These are phyloP conservation scores for Labrus mixtus DNA, from an alignment of 2,113 vertebrate genomes.

Conservation along the genomic window DNA sequence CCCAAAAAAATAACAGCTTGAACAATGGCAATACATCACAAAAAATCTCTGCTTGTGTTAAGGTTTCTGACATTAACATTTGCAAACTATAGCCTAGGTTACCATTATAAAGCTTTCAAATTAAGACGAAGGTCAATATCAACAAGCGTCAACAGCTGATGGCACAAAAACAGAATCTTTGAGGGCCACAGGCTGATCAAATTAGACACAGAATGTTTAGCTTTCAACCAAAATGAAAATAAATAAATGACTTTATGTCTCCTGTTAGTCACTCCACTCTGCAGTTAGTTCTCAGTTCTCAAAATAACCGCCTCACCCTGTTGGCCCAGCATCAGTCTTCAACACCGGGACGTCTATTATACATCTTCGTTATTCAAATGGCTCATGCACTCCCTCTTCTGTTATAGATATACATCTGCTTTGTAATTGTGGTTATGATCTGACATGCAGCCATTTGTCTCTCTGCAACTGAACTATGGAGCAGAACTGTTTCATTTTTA, in stretches of 20 bases:
- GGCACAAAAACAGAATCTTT: neutral
- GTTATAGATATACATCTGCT: constrained; percentile 59
- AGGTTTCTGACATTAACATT: constrained; percentile 2
- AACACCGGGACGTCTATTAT: neutral
- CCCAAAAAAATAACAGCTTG: no score
- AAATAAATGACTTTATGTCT: constrained; percentile 14
- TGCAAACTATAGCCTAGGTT: neutral
- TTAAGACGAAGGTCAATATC: constrained; percentile 32
- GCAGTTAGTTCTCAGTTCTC: neutral
- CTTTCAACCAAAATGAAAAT: neutral
- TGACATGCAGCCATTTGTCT: constrained; percentile 65
- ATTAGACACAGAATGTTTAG: neutral
- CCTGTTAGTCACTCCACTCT: constrained; percentile 3
- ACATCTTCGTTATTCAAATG: constrained; percentile 36
- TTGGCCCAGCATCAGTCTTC: constrained; percentile 43
- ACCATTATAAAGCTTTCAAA: neutral
- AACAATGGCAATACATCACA: neutral
- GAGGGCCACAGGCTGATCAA: neutral
- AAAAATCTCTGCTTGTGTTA: neutral
- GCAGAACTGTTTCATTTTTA: constrained; percentile 24
- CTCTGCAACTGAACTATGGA: constrained; percentile 31
- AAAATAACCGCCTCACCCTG: constrained; percentile 37
- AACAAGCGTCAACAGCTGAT: neutral
- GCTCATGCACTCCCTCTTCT: constrained; percentile 22
- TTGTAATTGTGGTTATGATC: constrained; percentile 75